A percentile compares a stretch with the other conserved stretches of the same genome.
These are phyloP conservation scores for Ectropis grisescens DNA, from an alignment of 1,140 invertebrate genomes.

Conservation along the genomic window DNA sequence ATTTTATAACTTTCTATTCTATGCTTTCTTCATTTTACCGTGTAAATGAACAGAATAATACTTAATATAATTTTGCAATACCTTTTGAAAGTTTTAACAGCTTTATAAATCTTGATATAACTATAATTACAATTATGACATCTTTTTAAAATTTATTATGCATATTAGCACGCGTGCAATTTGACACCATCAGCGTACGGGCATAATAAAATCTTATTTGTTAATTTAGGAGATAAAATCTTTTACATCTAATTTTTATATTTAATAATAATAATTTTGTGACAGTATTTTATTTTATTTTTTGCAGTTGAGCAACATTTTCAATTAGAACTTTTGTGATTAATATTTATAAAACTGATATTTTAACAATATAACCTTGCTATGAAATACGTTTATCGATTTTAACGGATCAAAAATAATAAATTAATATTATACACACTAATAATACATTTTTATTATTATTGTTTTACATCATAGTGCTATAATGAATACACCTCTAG, in stretches of 20 bases:
- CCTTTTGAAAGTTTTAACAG: constrained; percentile 6
- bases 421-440: too few species aligned
- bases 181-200: constrained; percentile 50
- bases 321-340: constrained; percentile 6
- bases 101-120: constrained; percentile 1
- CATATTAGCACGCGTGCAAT: constrained; percentile 48
- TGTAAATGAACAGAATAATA: too few species aligned
- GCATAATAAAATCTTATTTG: constrained; percentile 39
- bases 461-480: too few species aligned
- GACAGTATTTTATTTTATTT: constrained; percentile 31
- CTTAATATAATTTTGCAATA: too few species aligned
- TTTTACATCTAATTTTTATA: constrained; percentile 32
- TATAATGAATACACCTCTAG: too few species aligned
- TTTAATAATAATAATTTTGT: constrained; percentile 29
- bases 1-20: too few species aligned
- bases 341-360: too few species aligned
- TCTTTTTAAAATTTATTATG: constrained; percentile 1
- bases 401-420: too few species aligned
- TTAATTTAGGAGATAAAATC: constrained; percentile 46
- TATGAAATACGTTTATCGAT: too few species aligned
- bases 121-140: background rate
- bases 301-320: constrained; percentile 42
- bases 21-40: too few species aligned
- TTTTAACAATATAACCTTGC: too few species aligned
- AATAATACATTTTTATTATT: too few species aligned